Percentiles rank a stretch among this genome's conserved stretches.
Evolutionary conservation across 1,140 invertebrate species (phyloP).

Genomic region (Chironomus tepperi): DNA sequence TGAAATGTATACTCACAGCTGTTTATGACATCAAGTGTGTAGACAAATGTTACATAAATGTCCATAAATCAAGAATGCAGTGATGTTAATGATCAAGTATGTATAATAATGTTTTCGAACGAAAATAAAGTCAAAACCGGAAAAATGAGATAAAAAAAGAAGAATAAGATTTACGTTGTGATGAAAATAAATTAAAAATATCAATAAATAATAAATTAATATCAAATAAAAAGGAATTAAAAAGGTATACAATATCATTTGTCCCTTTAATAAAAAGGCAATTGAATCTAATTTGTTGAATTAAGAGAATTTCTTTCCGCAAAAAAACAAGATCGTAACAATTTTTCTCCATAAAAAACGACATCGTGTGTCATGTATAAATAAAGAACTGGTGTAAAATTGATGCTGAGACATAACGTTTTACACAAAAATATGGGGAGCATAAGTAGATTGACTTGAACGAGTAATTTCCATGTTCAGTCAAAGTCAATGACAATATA

Average conservation of each 20-base stretch:
- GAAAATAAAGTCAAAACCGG: background rate
- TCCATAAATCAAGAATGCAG: background rate
- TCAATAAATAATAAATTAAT: background rate
- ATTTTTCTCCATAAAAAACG: background rate
- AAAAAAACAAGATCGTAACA: too few species aligned
- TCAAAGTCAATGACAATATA: background rate
- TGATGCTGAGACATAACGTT: background rate
- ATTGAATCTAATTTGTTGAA: background rate
- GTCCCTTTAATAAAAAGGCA: too few species aligned
- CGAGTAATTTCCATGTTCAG: background rate
- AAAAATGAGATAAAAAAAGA: background rate
- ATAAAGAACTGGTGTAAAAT: background rate
- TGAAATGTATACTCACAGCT: slow-evolving; percentile 18
- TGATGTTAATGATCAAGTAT: background rate
- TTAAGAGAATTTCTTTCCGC: background rate
- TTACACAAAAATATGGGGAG: background rate
- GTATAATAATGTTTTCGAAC: background rate
- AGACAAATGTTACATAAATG: background rate
- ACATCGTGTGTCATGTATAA: background rate
- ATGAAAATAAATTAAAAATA: background rate
- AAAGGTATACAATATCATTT: too few species aligned
- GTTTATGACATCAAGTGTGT: slow-evolving; percentile 6
- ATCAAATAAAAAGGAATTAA: too few species aligned
- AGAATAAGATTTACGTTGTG: background rate
- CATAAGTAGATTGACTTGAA: background rate